Evolutionary conservation across 2,888 invertebrate genomes (phyloP), one percentile per base, ranked within the genome.

Genomic region (Anagyrus pseudococci): DNA sequence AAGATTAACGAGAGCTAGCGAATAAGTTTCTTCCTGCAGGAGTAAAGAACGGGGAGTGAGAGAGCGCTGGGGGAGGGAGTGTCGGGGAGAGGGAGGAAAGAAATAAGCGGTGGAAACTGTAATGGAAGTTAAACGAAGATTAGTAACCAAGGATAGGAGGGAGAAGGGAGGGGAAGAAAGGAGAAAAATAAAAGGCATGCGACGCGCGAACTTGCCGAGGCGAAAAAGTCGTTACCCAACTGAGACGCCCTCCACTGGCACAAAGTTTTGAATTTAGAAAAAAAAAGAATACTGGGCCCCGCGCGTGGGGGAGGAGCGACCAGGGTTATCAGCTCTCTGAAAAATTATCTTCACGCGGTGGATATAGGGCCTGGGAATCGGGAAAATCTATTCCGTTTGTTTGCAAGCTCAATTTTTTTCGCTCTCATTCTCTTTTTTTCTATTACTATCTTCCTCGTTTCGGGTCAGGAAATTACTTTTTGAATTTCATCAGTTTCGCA

Each of bases 91-190:
- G 41, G 33, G n/a, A 29, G 47, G 40, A 57, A 56, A 59, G 59
- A 64, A 64, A 64, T 64, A 59, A 64, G 52, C 64, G 59, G n/a
- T 49, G 52, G 52, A 58, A 61, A 58, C 58, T 64, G 55, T 62
- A 66, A 66, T 66, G 65, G 65, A 58, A 62, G 62, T 66, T 66
- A 66, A 66, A 62, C 65, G 55, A 66, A 66, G 65, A 66, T 66
- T 62, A 62, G 65, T 66, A 61, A 61, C 61, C 57, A 25, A 17
- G 29, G 25, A n/a, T n/a, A n/a, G 46, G 25, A 26, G 44, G 44
- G 20, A 37, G 43, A 48, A 22, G 29, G 22, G 49, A 59, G 41
- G 13, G 17, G 22, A 26, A 22, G 43, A 20, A 33, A 47, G 17
- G 22, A 26, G 29, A 49, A 20, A 33, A 47, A 47, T 37, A 55